Evolutionary conservation across 2,113 vertebrate species (phyloP).

Genomic region (Anas platyrhynchos): DNA sequence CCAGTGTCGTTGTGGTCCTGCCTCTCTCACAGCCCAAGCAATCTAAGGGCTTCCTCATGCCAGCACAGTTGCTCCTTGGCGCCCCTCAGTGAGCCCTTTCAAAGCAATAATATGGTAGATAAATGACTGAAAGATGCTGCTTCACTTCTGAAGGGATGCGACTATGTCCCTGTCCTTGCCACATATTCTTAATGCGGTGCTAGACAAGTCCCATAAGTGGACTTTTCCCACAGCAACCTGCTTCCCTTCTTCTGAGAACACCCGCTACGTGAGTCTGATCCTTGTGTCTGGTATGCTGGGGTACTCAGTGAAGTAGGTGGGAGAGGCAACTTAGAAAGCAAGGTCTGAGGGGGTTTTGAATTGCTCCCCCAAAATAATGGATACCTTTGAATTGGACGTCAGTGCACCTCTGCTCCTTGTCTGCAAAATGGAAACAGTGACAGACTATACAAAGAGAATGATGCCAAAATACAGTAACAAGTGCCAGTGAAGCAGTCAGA

Average conservation of each 20-base stretch:
- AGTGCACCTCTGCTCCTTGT: not conserved
- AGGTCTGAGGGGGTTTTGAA: not conserved
- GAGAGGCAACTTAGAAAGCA: not conserved
- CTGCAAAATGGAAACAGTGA: not conserved
- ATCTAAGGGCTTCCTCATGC: not conserved
- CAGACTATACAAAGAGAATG: not conserved
- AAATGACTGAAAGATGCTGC: not conserved
- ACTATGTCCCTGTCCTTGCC: not conserved
- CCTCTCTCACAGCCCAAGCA: not conserved
- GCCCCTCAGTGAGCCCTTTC: not conserved
- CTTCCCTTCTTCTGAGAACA: not conserved
- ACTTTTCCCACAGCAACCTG: rapidly evolving
- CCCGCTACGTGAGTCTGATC: not conserved
- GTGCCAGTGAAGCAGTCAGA: not conserved
- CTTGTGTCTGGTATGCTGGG: not conserved
- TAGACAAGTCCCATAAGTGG: not conserved
- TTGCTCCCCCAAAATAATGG: not conserved
- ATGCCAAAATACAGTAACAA: not conserved
- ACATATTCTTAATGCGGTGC: not conserved
- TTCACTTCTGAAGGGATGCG: not conserved
- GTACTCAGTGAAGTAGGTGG: not conserved
- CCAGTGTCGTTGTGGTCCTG: not conserved
- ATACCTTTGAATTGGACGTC: not conserved
- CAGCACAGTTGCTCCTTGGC: not conserved
- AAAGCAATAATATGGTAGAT: not conserved